phyloP scores from a whole-genome alignment of 2,888 invertebrate genomes.

The Eilema caniola region DNA sequence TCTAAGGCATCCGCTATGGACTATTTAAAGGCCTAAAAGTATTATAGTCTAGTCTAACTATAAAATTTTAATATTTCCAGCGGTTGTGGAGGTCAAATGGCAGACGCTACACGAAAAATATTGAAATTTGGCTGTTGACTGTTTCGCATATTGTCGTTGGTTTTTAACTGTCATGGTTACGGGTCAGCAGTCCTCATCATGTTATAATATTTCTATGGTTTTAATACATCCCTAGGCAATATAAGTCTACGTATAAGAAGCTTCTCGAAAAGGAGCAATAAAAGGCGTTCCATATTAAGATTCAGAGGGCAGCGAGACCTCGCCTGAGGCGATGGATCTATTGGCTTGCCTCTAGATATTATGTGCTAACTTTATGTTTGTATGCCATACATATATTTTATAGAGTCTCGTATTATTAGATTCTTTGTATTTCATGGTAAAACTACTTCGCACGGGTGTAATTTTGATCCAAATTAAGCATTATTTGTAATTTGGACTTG shows the following conservation, averaged over 20 bases:
- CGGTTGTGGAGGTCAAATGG: too few relatives aligned
- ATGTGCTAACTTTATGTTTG: slow-evolving; percentile 45
- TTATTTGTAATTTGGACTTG: neutral
- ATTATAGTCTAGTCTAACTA: too few relatives aligned
- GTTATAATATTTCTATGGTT: neutral
- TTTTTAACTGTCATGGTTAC: neutral
- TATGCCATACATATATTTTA: slow-evolving; percentile 22
- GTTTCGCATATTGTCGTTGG: neutral
- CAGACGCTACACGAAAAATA: too few relatives aligned
- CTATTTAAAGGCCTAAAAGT: too few relatives aligned
- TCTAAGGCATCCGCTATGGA: too few relatives aligned
- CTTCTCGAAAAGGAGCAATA: slow-evolving; percentile 59
- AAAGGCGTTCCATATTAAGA: slow-evolving; percentile 77
- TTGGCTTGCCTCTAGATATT: slow-evolving; percentile 57
- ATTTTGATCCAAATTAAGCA: neutral
- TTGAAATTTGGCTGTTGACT: too few relatives aligned
- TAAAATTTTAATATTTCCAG: too few relatives aligned
- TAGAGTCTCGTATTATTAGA: slow-evolving; percentile 18
- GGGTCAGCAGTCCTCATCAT: neutral
- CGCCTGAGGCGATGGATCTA: slow-evolving; percentile 69
- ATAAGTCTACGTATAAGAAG: slow-evolving; percentile 2
- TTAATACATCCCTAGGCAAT: slow-evolving; percentile 1
- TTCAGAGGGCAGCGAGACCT: slow-evolving; percentile 68
- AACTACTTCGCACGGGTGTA: neutral
- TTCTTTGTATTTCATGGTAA: slow-evolving; percentile 8